phyloP scores from a whole-genome alignment of 2,113 vertebrate genomes.

The Nothoprocta perdicaria region DNA sequence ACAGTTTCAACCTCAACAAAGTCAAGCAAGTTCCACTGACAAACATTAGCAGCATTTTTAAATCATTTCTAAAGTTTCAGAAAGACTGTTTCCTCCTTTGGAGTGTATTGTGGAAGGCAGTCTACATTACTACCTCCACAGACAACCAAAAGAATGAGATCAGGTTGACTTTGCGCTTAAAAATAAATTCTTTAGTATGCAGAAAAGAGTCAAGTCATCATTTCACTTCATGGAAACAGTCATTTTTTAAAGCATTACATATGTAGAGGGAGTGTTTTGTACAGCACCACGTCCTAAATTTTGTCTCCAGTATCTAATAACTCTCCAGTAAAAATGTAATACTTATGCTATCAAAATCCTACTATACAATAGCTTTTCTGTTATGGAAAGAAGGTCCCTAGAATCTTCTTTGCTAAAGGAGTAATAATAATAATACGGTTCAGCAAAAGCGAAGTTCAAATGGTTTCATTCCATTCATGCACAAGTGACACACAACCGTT shows the following conservation, averaged over 20 bases:
- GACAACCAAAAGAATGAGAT: constrained; percentile 33
- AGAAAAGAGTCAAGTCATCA: constrained; percentile 43
- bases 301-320: neutral
- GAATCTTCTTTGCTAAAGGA: neutral
- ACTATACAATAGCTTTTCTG: constrained; percentile 30
- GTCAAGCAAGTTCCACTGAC: neutral
- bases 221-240: constrained; percentile 1
- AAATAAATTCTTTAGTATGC: constrained; percentile 43
- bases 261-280: neutral
- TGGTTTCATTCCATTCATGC: neutral
- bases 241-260: constrained; percentile 52
- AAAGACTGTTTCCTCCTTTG: constrained; percentile 38
- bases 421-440: neutral
- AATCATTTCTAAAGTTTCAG: neutral
- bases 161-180: constrained; percentile 7
- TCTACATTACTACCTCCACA: neutral
- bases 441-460: neutral
- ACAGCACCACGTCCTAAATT: neutral
- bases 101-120: neutral
- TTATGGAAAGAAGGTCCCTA: constrained; percentile 10
- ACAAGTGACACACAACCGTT: neutral
- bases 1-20: neutral
- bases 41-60: neutral
- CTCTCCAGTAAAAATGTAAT: constrained; percentile 21
- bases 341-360: neutral